Conservation (phyloP, 1,140 invertebrate genomes). For the Pogonognathellus flavescens region DNA sequence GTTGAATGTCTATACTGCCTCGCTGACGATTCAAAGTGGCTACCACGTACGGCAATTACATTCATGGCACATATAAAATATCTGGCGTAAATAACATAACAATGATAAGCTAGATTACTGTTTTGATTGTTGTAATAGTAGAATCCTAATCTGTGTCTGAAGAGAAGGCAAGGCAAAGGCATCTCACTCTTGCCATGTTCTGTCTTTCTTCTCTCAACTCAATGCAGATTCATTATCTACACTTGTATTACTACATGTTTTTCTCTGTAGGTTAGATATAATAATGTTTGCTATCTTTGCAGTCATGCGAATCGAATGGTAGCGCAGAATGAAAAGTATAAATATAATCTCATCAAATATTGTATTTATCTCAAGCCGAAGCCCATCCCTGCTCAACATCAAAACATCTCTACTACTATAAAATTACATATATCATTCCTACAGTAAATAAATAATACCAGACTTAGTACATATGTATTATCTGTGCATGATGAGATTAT, state of each 20-base stretch:
- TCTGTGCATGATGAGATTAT: no score
- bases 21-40: not conserved
- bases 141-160: no score
- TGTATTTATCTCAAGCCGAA: no score
- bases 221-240: not conserved
- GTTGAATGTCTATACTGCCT: not conserved
- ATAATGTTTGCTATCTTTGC: not conserved
- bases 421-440: no score
- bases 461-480: no score
- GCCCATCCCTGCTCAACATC: no score
- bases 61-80: constrained; percentile 15
- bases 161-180: no score
- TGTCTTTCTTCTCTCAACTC: not conserved
- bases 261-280: not conserved
- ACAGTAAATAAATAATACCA: no score
- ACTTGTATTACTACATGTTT: not conserved
- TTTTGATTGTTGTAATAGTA: not conserved
- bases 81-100: constrained; percentile 28
- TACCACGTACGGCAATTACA: not conserved
- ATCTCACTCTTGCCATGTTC: no score
- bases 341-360: no score
- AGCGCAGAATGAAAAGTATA: no score
- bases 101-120: constrained; percentile 16
- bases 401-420: no score
- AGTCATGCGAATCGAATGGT: not conserved